Evolutionary conservation across 1,140 invertebrate species (phyloP).

Genomic region (Phortica variegata): DNA sequence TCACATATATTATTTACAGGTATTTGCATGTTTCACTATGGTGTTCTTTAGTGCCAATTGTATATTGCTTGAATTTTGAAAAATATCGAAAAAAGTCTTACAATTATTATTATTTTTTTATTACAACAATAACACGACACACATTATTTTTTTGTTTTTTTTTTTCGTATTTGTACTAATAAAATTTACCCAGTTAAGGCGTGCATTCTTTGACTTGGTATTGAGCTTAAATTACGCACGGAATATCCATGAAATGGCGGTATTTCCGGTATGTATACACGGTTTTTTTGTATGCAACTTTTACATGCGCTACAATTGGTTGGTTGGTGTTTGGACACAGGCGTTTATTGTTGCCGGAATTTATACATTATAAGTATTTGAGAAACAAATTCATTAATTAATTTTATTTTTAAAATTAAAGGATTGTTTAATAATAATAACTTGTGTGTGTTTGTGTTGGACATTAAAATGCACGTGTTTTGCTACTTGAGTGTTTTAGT

Average conservation of each 20-base stretch:
- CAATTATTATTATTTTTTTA: constrained; percentile 8
- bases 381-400: constrained; percentile 6
- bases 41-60: constrained; percentile 5
- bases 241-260: constrained; percentile 50
- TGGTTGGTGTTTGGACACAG: not conserved
- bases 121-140: constrained; percentile 3
- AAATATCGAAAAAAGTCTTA: constrained; percentile 11
- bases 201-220: constrained; percentile 37
- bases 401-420: not conserved
- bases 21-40: constrained; percentile 20
- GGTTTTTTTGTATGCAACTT: constrained; percentile 44
- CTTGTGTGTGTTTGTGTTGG: constrained; percentile 3
- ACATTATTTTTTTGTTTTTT: constrained; percentile 6
- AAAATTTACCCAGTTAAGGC: constrained; percentile 47
- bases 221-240: constrained; percentile 45
- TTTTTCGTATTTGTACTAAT: constrained; percentile 8
- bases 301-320: constrained; percentile 40
- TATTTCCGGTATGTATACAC: constrained; percentile 46
- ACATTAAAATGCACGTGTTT: too few species aligned
- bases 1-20: constrained; percentile 9
- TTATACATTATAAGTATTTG: not conserved
- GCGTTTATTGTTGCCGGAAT: not conserved
- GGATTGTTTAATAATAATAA: too few species aligned
- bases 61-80: constrained; percentile 22
- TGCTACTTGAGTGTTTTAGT: too few species aligned